phyloP scores from a whole-genome alignment of 2,888 invertebrate species.

The Eupeodes luniger region DNA sequence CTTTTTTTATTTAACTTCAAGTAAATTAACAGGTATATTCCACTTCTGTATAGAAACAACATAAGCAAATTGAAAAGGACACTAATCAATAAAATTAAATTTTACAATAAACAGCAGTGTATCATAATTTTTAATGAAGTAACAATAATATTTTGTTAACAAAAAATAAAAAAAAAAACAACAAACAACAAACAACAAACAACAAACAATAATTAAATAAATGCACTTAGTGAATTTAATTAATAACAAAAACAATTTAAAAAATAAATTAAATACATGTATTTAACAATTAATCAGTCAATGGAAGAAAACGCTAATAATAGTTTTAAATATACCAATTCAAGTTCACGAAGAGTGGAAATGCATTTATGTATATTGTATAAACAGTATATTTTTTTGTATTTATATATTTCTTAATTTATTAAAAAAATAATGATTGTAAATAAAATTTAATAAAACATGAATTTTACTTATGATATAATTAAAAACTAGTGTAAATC shows the following conservation, averaged over 20 bases:
- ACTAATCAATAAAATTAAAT: too few species aligned
- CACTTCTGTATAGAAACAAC: too few species aligned
- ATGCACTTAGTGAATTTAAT: slow-evolving; percentile 36
- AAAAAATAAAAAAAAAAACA: too few species aligned
- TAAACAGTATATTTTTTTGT: neutral
- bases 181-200: too few species aligned
- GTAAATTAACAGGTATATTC: too few species aligned
- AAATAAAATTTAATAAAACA: slow-evolving; percentile 6
- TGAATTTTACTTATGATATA: neutral
- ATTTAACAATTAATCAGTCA: neutral
- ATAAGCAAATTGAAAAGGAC: too few species aligned
- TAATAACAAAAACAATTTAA: neutral
- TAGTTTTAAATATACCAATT: neutral
- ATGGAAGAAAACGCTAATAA: neutral
- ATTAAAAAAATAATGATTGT: slow-evolving; percentile 9
- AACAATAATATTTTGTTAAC: too few species aligned
- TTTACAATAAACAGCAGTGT: too few species aligned
- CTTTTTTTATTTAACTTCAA: too few species aligned
- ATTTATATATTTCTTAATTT: neutral
- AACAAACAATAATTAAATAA: neutral
- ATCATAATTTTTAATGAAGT: too few species aligned
- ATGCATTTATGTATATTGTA: slow-evolving; percentile 27
- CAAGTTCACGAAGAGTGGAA: neutral
- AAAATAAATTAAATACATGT: too few species aligned
- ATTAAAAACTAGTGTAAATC: slow-evolving; percentile 7